Evolutionary conservation across 23 tunicate genomes (phyloP).

Genomic region (Styela clava): DNA sequence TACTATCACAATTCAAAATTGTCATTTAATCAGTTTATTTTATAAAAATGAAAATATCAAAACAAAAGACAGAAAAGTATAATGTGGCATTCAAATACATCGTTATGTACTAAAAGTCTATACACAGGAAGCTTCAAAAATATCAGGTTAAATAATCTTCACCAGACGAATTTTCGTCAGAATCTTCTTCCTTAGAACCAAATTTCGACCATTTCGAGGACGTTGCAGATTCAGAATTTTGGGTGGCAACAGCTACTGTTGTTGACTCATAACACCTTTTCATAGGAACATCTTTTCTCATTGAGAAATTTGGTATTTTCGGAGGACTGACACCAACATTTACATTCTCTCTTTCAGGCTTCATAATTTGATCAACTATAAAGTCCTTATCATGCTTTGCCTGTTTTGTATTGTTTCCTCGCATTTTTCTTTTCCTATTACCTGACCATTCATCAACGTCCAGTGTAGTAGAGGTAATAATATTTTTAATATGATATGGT

Average conservation of each 20-base stretch:
- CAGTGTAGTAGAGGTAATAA: neutral
- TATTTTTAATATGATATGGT: neutral
- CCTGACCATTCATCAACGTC: constrained; percentile 5
- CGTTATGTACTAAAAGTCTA: too few species aligned
- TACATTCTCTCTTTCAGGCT: neutral
- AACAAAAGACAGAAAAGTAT: too few species aligned
- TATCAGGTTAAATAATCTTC: too few species aligned
- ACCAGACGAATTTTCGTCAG: too few species aligned
- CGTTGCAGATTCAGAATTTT: neutral
- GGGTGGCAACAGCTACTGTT: neutral
- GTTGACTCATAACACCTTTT: neutral
- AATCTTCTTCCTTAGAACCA: too few species aligned
- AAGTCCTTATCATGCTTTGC: neutral
- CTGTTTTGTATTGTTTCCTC: neutral
- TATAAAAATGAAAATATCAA: too few species aligned
- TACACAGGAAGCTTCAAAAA: too few species aligned
- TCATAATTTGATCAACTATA: neutral
- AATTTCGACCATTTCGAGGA: neutral
- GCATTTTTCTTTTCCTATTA: constrained; percentile 1
- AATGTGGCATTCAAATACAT: too few species aligned
- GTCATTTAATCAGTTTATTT: too few species aligned
- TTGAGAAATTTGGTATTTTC: neutral
- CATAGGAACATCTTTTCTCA: neutral
- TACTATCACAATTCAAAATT: too few species aligned
- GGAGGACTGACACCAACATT: neutral